Evolutionary conservation across 2,888 invertebrate species (phyloP).

Genomic region (Oxyscelio sp.): DNA sequence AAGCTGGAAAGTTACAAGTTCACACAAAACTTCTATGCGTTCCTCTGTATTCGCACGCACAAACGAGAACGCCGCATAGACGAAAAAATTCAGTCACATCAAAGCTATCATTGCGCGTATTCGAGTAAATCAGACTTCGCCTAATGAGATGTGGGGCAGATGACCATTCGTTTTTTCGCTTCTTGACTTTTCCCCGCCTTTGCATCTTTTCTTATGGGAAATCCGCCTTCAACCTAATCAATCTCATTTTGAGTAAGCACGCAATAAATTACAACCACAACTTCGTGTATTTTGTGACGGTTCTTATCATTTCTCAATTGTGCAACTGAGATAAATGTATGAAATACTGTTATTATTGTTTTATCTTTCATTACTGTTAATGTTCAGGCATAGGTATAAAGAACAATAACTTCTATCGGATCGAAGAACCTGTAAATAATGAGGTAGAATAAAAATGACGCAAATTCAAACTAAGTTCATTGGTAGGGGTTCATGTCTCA

Average conservation of each 20-base stretch:
- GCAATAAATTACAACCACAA: conserved; percentile 25
- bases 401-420: background rate
- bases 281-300: conserved; percentile 20
- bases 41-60: background rate
- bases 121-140: conserved; percentile 1
- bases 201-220: background rate
- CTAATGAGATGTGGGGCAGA: conserved; percentile 19
- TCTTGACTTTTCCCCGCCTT: background rate
- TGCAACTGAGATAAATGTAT: background rate
- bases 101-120: conserved; percentile 9
- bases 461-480: background rate
- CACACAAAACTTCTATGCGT: conserved; percentile 24
- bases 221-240: conserved; percentile 15
- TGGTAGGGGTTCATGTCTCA: background rate
- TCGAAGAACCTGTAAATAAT: conserved; percentile 4
- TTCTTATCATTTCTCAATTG: conserved; percentile 8
- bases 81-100: conserved; percentile 12
- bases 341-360: conserved; percentile 5
- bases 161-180: background rate
- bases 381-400: background rate
- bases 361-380: background rate
- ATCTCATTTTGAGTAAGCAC: conserved; percentile 34
- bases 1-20: conserved; percentile 38
- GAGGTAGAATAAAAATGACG: conserved; percentile 3
- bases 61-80: conserved; percentile 5